These are phyloP conservation scores for Anarrhichthys ocellatus DNA, from an alignment of 2,113 vertebrate genomes.

Conservation along the genomic window DNA sequence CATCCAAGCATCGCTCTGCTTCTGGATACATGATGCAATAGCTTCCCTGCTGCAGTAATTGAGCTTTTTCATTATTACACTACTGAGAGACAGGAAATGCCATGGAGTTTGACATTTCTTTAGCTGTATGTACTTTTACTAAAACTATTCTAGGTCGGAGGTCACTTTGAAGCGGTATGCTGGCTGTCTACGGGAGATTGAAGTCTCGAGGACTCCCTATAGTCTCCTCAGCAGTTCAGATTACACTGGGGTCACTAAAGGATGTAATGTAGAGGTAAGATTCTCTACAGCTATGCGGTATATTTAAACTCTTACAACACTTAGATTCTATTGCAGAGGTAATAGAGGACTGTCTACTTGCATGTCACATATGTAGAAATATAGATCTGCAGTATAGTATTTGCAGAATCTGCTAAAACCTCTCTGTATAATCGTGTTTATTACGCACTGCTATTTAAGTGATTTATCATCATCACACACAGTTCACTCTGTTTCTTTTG, in stretches of 20 bases:
- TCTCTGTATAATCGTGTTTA: background rate
- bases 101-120: background rate
- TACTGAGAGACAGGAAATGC: constrained; percentile 23
- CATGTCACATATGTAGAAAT: background rate
- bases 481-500: background rate
- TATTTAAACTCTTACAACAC: background rate
- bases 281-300: background rate
- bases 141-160: constrained; percentile 87
- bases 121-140: background rate
- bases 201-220: constrained; percentile 95
- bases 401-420: background rate
- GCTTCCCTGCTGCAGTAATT: constrained; percentile 60
- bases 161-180: constrained; percentile 90
- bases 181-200: constrained; percentile 96
- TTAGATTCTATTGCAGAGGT: background rate
- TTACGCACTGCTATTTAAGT: background rate
- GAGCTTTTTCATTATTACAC: constrained; percentile 13
- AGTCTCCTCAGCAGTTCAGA: constrained; percentile 95
- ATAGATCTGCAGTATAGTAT: background rate
- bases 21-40: constrained; percentile 44
- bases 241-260: constrained; percentile 94
- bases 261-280: constrained; percentile 92
- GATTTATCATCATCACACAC: background rate
- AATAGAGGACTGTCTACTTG: background rate
- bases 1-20: constrained; percentile 37